Conservation (phyloP, 2,888 invertebrate species). For the Erebia aethiops region DNA sequence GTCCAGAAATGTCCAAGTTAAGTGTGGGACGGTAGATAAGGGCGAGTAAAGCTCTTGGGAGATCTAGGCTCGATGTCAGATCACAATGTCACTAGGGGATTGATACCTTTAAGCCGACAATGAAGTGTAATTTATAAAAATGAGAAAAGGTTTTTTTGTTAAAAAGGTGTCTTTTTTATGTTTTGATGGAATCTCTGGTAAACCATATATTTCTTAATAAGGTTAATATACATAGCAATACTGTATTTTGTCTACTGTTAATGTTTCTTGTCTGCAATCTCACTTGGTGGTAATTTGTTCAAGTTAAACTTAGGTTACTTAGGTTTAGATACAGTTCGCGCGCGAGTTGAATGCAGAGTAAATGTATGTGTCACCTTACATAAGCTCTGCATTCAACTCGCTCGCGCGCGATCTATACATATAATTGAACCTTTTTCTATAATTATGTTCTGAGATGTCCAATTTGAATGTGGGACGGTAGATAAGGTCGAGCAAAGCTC, state of each 20-base stretch:
- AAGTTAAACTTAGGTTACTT: neutral
- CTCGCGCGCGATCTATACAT: too few species aligned
- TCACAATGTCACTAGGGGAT: conserved; percentile 4
- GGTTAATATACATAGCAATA: too few species aligned
- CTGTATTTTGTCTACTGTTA: too few species aligned
- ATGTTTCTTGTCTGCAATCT: too few species aligned
- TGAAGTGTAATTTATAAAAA: conserved; percentile 6
- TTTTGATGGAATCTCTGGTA: too few species aligned
- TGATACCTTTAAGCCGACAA: conserved; percentile 4
- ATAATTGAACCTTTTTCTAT: neutral
- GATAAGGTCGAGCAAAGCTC: conserved; percentile 11
- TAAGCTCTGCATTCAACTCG: too few species aligned
- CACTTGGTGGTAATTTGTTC: neutral
- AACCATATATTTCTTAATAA: too few species aligned
- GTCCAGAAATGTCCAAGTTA: neutral
- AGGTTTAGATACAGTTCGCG: too few species aligned
- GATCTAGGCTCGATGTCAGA: conserved; percentile 6
- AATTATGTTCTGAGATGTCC: neutral
- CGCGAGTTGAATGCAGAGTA: too few species aligned
- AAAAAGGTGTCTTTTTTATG: too few species aligned
- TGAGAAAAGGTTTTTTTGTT: neutral
- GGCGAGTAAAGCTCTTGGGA: conserved; percentile 13
- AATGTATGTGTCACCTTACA: too few species aligned
- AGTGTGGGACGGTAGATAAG: conserved; percentile 7
- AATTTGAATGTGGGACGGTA: neutral